Percentiles rank a stretch among this genome's conserved stretches.
Evolutionary conservation across 2,113 vertebrate genomes (phyloP).

Genomic region (Atherinomorus stipes): DNA sequence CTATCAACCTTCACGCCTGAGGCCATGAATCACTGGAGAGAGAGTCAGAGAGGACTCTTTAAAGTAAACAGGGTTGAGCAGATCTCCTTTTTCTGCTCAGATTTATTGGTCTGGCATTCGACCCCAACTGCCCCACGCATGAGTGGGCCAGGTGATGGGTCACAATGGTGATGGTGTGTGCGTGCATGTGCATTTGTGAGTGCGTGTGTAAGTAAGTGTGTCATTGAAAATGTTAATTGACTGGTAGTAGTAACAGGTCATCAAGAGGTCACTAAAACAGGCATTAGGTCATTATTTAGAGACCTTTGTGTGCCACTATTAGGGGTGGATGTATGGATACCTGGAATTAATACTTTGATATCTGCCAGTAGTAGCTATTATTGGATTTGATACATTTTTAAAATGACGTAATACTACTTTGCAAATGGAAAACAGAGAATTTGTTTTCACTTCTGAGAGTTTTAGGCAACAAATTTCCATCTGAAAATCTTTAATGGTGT

Average conservation of each 20-base stretch:
- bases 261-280: constrained; percentile 51
- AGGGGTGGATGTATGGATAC: neutral
- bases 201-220: constrained; percentile 40
- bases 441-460: no score
- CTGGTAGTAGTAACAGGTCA: constrained; percentile 71
- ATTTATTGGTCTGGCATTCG: constrained; percentile 82
- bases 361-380: no score
- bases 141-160: constrained; percentile 78
- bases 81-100: constrained; percentile 85
- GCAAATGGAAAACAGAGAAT: no score
- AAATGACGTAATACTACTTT: no score
- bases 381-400: no score
- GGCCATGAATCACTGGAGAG: constrained; percentile 86
- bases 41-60: constrained; percentile 72
- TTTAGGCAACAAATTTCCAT: no score
- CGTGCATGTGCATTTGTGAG: constrained; percentile 32
- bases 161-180: constrained; percentile 37
- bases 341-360: no score
- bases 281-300: constrained; percentile 37
- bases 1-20: constrained; percentile 86
- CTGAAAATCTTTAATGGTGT: no score
- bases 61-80: constrained; percentile 86
- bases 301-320: constrained; percentile 6
- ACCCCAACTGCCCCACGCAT: constrained; percentile 76
- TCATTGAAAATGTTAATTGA: constrained; percentile 72